A percentile compares a stretch with the other conserved stretches of the same genome.
Evolutionary conservation across 2,113 vertebrate genomes (phyloP).

Genomic region (Sceloporus tristichus): DNA sequence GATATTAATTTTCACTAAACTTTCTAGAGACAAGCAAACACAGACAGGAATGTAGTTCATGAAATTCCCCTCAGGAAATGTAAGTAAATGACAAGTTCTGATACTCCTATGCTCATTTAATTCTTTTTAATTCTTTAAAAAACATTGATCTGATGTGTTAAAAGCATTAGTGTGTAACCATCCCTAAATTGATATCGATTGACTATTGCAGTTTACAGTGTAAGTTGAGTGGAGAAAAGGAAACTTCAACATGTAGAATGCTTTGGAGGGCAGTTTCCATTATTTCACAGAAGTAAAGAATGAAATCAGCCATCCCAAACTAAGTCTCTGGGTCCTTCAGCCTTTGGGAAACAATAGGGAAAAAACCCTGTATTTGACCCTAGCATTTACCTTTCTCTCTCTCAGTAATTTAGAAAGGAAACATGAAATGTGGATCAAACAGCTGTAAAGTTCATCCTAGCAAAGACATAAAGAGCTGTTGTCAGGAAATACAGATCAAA

Average conservation of each 20-base stretch:
- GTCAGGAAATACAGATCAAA: neutral
- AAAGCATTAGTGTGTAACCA: neutral
- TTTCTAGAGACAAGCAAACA: neutral
- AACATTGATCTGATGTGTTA: neutral
- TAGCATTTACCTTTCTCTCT: neutral
- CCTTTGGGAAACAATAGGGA: neutral
- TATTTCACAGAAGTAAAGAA: neutral
- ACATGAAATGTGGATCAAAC: neutral
- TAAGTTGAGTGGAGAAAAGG: neutral
- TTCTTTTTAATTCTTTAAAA: neutral
- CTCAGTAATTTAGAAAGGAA: neutral
- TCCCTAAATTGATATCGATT: neutral
- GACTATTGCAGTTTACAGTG: neutral
- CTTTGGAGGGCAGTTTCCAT: neutral
- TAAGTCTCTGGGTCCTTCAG: neutral
- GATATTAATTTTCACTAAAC: neutral
- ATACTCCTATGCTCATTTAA: neutral
- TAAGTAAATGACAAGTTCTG: too few relatives aligned
- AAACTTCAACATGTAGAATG: neutral
- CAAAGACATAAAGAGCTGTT: conserved; percentile 4
- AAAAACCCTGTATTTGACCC: neutral
- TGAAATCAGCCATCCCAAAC: too few relatives aligned
- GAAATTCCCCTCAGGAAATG: too few relatives aligned
- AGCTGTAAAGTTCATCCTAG: neutral
- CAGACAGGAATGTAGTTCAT: too few relatives aligned